These are phyloP conservation scores for western clawed frog (Xenopus tropicalis) DNA, from an alignment of 2,113 vertebrate species.

Conservation along the genomic window DNA sequence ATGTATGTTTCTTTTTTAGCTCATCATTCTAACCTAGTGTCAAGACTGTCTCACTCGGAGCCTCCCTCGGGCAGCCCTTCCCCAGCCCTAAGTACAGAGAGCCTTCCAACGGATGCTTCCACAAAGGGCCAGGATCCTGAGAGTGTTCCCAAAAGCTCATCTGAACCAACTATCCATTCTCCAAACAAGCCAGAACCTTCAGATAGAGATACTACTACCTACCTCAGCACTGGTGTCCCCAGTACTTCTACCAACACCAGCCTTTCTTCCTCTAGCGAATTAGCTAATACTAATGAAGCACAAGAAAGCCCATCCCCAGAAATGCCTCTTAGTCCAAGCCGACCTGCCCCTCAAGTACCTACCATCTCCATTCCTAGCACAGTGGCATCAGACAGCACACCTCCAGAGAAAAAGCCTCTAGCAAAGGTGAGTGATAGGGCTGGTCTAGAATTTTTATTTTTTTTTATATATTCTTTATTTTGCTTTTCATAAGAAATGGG, in stretches of 20 bases:
- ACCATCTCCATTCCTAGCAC: conserved; percentile 53
- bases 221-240: conserved; percentile 48
- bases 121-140: conserved; percentile 52
- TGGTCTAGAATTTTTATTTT: no score
- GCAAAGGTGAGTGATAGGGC: conserved; percentile 59
- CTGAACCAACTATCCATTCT: conserved; percentile 78
- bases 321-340: conserved; percentile 47
- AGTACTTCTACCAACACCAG: conserved; percentile 59
- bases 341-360: conserved; percentile 52
- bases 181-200: conserved; percentile 44
- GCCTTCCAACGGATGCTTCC: conserved; percentile 75
- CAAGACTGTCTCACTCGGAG: conserved; percentile 74
- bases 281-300: conserved; percentile 34
- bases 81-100: conserved; percentile 88
- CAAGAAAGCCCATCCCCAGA: conserved; percentile 40
- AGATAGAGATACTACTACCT: background rate
- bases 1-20: conserved; percentile 49
- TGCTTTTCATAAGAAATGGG: no score
- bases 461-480: no score
- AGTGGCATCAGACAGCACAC: conserved; percentile 46
- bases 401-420: conserved; percentile 62
- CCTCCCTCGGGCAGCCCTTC: conserved; percentile 86
- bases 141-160: conserved; percentile 70
- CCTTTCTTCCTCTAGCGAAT: conserved; percentile 58
- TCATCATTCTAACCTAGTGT: conserved; percentile 50